Conservation (phyloP, 2,113 vertebrate genomes). For the Grammomys surdaster region DNA sequence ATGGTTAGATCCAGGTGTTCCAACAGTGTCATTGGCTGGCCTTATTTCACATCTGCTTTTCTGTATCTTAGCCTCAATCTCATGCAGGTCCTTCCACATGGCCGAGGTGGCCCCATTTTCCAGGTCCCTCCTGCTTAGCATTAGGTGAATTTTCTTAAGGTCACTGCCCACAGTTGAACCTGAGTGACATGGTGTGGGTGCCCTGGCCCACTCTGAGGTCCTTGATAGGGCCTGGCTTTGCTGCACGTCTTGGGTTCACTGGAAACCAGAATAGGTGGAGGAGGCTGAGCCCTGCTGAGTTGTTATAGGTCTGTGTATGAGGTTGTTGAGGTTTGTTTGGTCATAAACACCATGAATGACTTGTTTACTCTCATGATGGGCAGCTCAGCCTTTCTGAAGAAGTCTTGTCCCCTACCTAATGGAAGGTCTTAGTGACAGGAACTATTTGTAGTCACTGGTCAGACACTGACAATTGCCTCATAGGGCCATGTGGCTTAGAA, state of each 20-base stretch:
- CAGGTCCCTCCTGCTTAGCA: not conserved
- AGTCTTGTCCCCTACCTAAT: not conserved
- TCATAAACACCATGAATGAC: not conserved
- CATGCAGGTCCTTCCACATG: not conserved
- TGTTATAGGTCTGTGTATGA: not conserved
- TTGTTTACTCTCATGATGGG: fast-evolving
- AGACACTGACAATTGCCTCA: not conserved
- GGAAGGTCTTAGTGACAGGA: not conserved
- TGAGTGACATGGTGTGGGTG: not conserved
- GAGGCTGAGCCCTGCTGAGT: not conserved
- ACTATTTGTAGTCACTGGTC: not conserved
- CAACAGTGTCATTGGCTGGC: not conserved
- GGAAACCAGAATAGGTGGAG: not conserved
- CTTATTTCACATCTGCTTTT: not conserved
- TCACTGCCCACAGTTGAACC: not conserved
- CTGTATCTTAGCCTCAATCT: not conserved
- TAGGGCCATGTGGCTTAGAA: not conserved
- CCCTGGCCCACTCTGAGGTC: not conserved
- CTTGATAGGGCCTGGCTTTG: not conserved
- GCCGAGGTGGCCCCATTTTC: not conserved
- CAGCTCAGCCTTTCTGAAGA: not conserved
- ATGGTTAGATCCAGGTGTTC: not conserved
- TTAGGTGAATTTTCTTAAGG: not conserved
- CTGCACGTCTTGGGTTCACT: not conserved
- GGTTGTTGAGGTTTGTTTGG: no score